A percentile compares a stretch with the other conserved stretches of the same genome.
Evolutionary conservation across 2,888 invertebrate species (phyloP).

Genomic region (Bedellia somnulentella): DNA sequence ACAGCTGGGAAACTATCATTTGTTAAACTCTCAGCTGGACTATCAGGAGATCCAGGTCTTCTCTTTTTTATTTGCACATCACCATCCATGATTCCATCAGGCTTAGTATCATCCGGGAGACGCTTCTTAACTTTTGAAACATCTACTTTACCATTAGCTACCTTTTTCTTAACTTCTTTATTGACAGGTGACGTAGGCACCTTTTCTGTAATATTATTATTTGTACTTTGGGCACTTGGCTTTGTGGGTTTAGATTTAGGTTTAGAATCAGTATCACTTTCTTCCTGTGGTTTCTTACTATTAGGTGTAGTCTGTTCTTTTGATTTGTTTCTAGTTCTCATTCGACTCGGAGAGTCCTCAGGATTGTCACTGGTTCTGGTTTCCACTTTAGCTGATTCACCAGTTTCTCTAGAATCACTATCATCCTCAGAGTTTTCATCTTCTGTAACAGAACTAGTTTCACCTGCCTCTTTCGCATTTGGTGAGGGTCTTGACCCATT

Average conservation of each 20-base stretch:
- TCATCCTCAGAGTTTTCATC: constrained; percentile 95
- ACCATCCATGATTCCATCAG: constrained; percentile 62
- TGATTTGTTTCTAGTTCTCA: constrained; percentile 84
- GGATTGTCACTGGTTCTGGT: constrained; percentile 73
- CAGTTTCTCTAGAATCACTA: constrained; percentile 89
- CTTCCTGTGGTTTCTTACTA: constrained; percentile 45
- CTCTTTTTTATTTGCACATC: constrained; percentile 63
- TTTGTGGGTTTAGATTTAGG: constrained; percentile 29
- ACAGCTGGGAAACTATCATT: constrained; percentile 84
- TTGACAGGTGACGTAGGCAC: constrained; percentile 30
- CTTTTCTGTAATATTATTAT: constrained; percentile 42
- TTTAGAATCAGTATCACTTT: constrained; percentile 51
- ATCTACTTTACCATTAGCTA: constrained; percentile 50
- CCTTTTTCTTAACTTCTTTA: constrained; percentile 48
- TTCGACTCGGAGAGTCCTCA: constrained; percentile 84
- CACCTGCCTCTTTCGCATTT: constrained; percentile 69
- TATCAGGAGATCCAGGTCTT: constrained; percentile 62
- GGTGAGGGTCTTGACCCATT: constrained; percentile 64
- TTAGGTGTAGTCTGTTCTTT: constrained; percentile 70
- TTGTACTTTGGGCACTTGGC: constrained; percentile 38
- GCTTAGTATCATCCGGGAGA: constrained; percentile 52
- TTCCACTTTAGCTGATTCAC: constrained; percentile 78
- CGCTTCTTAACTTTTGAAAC: constrained; percentile 63
- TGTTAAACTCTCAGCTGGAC: constrained; percentile 82
- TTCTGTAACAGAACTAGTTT: constrained; percentile 80